Evolutionary conservation across 2,113 vertebrate genomes (phyloP).

Genomic region (Nipponia nippon): DNA sequence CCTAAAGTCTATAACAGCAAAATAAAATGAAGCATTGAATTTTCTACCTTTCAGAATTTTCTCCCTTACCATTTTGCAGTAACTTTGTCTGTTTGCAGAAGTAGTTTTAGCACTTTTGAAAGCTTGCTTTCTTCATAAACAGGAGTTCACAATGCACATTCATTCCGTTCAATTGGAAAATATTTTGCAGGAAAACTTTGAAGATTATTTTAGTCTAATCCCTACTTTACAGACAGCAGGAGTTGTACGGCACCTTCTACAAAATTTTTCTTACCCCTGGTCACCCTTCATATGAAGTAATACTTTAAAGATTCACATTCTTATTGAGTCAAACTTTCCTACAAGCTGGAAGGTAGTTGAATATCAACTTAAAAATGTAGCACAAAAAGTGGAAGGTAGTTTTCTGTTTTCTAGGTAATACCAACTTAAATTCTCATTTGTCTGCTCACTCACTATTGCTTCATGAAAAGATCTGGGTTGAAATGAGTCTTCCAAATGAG

Average conservation of each 20-base stretch:
- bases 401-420: neutral
- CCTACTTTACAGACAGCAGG: neutral
- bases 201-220: neutral
- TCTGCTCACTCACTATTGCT: neutral
- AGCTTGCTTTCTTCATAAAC: neutral
- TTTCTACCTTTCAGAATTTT: neutral
- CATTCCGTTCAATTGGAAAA: neutral
- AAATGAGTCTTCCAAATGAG: neutral
- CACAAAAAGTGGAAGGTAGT: neutral
- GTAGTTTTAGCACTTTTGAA: neutral
- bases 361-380: neutral
- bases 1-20: conserved; percentile 6
- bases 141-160: neutral
- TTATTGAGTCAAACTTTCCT: neutral
- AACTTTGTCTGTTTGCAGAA: neutral
- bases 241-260: neutral
- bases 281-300: neutral
- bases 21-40: neutral
- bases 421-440: neutral
- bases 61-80: neutral
- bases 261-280: accelerated
- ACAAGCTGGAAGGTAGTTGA: neutral
- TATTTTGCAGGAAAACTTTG: neutral
- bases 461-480: neutral
- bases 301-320: neutral